Percentiles rank a stretch among this genome's conserved stretches.
phyloP scores from a whole-genome alignment of 2,113 vertebrate genomes.

The Salvelinus alpinus region DNA sequence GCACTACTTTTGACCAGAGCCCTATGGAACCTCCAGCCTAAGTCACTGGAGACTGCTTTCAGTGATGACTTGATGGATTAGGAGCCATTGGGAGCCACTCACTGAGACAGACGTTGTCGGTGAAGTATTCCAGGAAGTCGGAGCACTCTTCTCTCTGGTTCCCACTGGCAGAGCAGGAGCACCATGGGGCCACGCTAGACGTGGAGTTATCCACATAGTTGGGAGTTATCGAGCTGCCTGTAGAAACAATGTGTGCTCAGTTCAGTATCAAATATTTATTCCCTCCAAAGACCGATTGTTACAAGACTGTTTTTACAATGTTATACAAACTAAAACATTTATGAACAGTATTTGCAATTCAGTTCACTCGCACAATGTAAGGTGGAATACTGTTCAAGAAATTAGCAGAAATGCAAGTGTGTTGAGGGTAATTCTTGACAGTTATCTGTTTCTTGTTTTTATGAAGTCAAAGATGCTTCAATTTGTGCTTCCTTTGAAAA shows the following conservation, averaged over 20 bases:
- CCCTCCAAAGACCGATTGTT: constrained; percentile 24
- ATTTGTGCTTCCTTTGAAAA: background rate
- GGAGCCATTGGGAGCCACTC: constrained; percentile 62
- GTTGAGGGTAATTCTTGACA: background rate
- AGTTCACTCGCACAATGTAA: no score
- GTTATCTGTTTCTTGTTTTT: background rate
- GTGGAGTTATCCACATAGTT: constrained; percentile 90
- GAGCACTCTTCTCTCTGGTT: constrained; percentile 84
- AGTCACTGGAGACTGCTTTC: background rate
- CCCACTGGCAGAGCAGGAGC: constrained; percentile 86
- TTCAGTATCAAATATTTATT: constrained; percentile 58
- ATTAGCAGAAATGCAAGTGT: background rate
- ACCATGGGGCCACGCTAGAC: constrained; percentile 85
- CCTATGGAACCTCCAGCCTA: background rate
- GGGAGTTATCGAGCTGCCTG: constrained; percentile 91
- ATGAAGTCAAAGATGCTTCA: background rate
- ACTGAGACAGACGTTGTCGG: constrained; percentile 88
- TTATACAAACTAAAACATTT: background rate
- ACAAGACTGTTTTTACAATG: background rate
- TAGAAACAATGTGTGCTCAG: constrained; percentile 32
- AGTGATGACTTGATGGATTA: background rate
- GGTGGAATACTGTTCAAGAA: no score
- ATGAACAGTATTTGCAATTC: background rate
- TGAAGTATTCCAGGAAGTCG: constrained; percentile 82
- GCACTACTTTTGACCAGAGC: no score